These are phyloP conservation scores for Poeciliopsis prolifica DNA, from an alignment of 2,113 vertebrate genomes.

Conservation along the genomic window DNA sequence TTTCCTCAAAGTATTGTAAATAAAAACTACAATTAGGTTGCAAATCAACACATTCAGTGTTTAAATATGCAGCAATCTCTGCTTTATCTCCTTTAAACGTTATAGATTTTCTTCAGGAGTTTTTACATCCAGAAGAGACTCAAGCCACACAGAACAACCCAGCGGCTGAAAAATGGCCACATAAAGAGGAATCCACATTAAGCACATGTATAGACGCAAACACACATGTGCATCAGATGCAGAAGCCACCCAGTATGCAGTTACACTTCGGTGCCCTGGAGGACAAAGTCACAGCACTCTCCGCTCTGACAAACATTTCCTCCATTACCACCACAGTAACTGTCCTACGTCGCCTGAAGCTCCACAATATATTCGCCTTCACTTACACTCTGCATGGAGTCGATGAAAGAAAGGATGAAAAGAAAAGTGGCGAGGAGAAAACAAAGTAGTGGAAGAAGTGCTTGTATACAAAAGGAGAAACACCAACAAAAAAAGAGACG, in stretches of 20 bases:
- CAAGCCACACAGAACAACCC: constrained; percentile 10
- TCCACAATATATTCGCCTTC: constrained; percentile 47
- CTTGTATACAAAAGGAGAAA: not conserved
- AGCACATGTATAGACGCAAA: not conserved
- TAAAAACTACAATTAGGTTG: not conserved
- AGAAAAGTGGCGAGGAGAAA: not conserved
- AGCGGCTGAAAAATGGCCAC: constrained; percentile 13
- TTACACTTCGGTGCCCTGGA: constrained; percentile 59
- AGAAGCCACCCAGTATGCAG: constrained; percentile 39
- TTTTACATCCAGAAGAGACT: constrained; percentile 33
- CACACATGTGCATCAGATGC: constrained; percentile 16
- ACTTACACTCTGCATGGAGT: constrained; percentile 39
- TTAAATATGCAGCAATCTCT: not conserved
- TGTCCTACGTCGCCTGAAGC: constrained; percentile 49
- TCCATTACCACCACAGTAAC: constrained; percentile 65
- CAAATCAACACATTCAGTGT: not conserved
- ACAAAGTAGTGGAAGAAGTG: not conserved
- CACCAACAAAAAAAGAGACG: constrained; percentile 17
- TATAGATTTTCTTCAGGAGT: constrained; percentile 8
- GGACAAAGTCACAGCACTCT: constrained; percentile 56
- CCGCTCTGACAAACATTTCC: constrained; percentile 60
- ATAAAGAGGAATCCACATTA: constrained; percentile 28
- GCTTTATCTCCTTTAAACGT: not conserved
- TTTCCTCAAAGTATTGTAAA: not conserved
- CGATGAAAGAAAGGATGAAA: constrained; percentile 20